Evolutionary conservation across 1,140 invertebrate species (phyloP).

Genomic region (Psilanteris sp.): DNA sequence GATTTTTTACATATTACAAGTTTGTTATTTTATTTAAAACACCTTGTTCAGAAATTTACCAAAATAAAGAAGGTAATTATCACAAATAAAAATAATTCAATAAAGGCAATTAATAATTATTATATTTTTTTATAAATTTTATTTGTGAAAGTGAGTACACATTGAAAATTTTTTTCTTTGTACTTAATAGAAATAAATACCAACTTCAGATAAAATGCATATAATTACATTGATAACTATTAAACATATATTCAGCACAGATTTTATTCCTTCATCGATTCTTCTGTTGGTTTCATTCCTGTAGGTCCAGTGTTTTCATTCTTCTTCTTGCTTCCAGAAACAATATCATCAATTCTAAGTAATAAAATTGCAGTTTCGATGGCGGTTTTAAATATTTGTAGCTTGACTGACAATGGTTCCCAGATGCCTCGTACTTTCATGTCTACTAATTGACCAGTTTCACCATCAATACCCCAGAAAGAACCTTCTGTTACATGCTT

Average conservation of each 20-base stretch:
- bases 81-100: no score
- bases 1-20: no score
- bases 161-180: no score
- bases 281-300: conserved; percentile 76
- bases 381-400: conserved; percentile 97
- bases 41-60: no score
- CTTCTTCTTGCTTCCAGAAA: conserved; percentile 97
- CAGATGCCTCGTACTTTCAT: conserved; percentile 94
- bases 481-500: conserved; percentile 85
- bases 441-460: conserved; percentile 94
- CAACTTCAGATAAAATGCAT: no score
- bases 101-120: no score
- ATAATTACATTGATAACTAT: no score
- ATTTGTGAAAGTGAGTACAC: no score
- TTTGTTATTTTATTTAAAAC: no score
- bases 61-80: no score
- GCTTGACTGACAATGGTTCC: conserved; percentile 97
- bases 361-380: conserved; percentile 98
- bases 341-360: conserved; percentile 98
- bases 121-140: no score
- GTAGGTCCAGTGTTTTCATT: conserved; percentile 79
- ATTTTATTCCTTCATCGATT: conserved; percentile 76
- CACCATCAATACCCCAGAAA: conserved; percentile 97
- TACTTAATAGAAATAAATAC: no score
- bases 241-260: conserved; percentile 4